Conservation (phyloP, 1,140 invertebrate genomes). For the Drepana arcuata region DNA sequence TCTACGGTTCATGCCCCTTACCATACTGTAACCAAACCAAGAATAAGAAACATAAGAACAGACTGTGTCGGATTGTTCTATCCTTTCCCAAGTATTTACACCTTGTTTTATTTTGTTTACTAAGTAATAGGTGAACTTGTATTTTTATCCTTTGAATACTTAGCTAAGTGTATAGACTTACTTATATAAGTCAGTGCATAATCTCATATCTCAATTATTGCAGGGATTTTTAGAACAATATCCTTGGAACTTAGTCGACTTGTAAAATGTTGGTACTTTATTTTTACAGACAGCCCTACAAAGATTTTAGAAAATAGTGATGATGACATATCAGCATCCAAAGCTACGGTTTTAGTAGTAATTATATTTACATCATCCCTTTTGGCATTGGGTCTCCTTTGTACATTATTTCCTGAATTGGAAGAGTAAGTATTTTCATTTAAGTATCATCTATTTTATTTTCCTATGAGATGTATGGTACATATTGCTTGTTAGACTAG, state of each 20-base stretch:
- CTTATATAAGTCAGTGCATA: too few species aligned
- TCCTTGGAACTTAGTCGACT: too few species aligned
- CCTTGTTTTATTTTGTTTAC: too few species aligned
- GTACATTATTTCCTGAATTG: conserved; percentile 85
- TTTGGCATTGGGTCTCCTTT: conserved; percentile 76
- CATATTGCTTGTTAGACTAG: too few species aligned
- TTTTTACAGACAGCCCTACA: conserved; percentile 20
- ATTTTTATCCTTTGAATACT: too few species aligned
- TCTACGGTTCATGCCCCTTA: conserved; percentile 28
- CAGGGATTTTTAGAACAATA: too few species aligned
- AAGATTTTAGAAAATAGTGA: neutral
- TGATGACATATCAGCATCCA: conserved; percentile 67
- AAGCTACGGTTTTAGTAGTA: conserved; percentile 72
- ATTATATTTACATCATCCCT: conserved; percentile 79
- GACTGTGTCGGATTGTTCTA: conserved; percentile 32
- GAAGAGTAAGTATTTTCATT: conserved; percentile 82
- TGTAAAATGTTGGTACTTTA: too few species aligned
- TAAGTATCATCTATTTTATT: conserved; percentile 3
- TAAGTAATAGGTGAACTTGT: too few species aligned
- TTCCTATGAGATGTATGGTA: conserved; percentile 1
- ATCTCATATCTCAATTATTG: too few species aligned
- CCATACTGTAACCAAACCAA: conserved; percentile 25
- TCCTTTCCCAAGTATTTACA: conserved; percentile 45
- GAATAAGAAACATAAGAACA: conserved; percentile 26
- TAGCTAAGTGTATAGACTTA: too few species aligned